A percentile compares a stretch with the other conserved stretches of the same genome.
Conservation (phyloP, 2,888 invertebrate genomes). For the Panorpa germanica region DNA sequence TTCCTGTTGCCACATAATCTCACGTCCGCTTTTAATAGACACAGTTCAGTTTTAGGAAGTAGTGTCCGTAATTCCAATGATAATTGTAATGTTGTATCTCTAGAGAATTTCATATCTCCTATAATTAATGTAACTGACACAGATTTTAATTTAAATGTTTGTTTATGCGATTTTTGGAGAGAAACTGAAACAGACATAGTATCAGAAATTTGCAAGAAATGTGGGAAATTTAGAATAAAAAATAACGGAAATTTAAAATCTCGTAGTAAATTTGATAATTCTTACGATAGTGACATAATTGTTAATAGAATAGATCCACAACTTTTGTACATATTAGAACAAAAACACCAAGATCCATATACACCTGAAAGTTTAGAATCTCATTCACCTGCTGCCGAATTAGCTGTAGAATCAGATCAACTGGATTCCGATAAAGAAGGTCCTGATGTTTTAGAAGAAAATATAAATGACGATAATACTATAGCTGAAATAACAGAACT, state of each 20-base stretch:
- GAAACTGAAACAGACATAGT: too few relatives aligned
- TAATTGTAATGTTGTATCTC: too few relatives aligned
- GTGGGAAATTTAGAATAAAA: too few relatives aligned
- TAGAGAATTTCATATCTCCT: too few relatives aligned
- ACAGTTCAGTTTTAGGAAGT: too few relatives aligned
- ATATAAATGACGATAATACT: conserved; percentile 10
- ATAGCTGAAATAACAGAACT: conserved; percentile 11
- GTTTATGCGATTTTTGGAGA: conserved; percentile 17
- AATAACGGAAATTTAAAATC: too few relatives aligned
- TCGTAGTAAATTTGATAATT: too few relatives aligned
- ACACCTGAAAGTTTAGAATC: conserved; percentile 71
- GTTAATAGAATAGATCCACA: conserved; percentile 34
- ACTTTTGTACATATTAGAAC: conserved; percentile 20
- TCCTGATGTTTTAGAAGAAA: conserved; percentile 18
- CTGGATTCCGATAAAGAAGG: conserved; percentile 15
- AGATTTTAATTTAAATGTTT: conserved; percentile 23
- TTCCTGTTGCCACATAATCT: too few relatives aligned
- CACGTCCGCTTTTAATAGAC: too few relatives aligned
- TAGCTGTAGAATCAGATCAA: conserved; percentile 21
- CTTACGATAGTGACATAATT: conserved; percentile 25
- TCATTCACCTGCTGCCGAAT: conserved; percentile 42
- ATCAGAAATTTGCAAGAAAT: too few relatives aligned
- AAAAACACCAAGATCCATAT: conserved; percentile 43
- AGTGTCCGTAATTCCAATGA: too few relatives aligned
- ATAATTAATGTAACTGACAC: conserved; percentile 33